Percentiles rank a stretch among this genome's conserved stretches.
These are phyloP conservation scores for Coturnix japonica DNA, from an alignment of 2,113 vertebrate genomes.

Conservation along the genomic window DNA sequence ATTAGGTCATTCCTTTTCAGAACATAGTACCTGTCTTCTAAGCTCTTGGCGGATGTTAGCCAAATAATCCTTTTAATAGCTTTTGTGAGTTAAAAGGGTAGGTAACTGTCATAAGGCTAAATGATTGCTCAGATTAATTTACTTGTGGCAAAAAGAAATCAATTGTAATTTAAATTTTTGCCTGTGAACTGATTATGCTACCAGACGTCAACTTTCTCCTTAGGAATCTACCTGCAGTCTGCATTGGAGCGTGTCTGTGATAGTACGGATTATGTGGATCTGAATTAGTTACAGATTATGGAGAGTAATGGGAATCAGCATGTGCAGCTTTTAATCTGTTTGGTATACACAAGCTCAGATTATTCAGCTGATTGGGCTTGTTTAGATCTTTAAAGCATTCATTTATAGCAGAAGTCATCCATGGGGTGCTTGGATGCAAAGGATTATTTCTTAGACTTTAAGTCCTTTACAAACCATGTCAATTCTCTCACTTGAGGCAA, in stretches of 20 bases:
- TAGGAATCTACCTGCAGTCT: background rate
- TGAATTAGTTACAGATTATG: conserved; percentile 5
- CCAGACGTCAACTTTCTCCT: background rate
- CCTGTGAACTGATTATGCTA: conserved; percentile 22
- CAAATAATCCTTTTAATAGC: conserved; percentile 73
- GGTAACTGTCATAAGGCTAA: conserved; percentile 69
- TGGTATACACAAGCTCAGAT: background rate
- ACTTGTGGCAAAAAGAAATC: conserved; percentile 62
- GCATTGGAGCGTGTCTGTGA: background rate
- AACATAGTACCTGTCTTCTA: conserved; percentile 48
- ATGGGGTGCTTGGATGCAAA: background rate
- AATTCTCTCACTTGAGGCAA: background rate
- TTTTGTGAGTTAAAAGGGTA: conserved; percentile 63
- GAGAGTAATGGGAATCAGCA: background rate
- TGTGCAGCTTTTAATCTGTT: background rate
- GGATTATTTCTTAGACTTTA: background rate
- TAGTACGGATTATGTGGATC: background rate
- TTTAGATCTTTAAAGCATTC: background rate
- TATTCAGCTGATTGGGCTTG: background rate
- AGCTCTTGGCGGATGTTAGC: conserved; percentile 57
- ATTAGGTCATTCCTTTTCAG: conserved; percentile 59
- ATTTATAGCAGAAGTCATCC: background rate
- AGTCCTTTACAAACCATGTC: background rate
- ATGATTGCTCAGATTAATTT: conserved; percentile 68
- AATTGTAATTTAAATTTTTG: conserved; percentile 71